Evolutionary conservation across 2,888 invertebrate genomes (phyloP), one percentile per base, ranked within the genome.

Genomic region (Drosophila monieri): DNA sequence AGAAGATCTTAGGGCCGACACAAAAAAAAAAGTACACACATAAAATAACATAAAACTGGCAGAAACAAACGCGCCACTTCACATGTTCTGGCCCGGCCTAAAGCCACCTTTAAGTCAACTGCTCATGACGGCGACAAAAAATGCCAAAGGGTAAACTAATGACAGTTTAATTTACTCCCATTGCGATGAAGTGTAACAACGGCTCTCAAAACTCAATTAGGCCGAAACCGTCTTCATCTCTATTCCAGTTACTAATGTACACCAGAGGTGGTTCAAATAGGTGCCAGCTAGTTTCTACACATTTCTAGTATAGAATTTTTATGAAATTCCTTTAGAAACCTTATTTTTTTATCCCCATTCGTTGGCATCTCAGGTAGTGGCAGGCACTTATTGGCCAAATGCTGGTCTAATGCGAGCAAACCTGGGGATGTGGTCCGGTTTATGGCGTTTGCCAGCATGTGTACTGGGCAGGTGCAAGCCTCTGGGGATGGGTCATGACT

Each of bases 131-230:
- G 77, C 67, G 75, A 76, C 77, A 74, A 79, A 35, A 79, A 78
- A 79, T 83, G 83, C 78, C 88, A 86, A 88, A 88, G 88, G 88
- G 88, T 88, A 74, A 89, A 85, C 89, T 90, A 90, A 90, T 90
- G 91, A 91, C 90, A 87, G 89, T 90, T 91, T 91, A 90, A 90
- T 90, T 90, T 90, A 89, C 88, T 89, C 90, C 80, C 81, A 81
- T 79, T 85, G 79, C 85, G 85, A 77, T 85, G 81, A 78, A 85
- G 79, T 78, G 81, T 80, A 81, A 84, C 81, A 81, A 84, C 81
- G 81, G 77, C 79, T 67, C 80, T 84, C 81, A 81, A 81, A 85
- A 81, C 81, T 81, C 81, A 81, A 81, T 81, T 81, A 85, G 81
- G 69, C 49, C 18, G 41, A 27, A 43, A 21, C 49, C n/a, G 41